These are phyloP conservation scores for Spinus pinus DNA, from an alignment of 2,797 vertebrate genomes.

Conservation along the genomic window DNA sequence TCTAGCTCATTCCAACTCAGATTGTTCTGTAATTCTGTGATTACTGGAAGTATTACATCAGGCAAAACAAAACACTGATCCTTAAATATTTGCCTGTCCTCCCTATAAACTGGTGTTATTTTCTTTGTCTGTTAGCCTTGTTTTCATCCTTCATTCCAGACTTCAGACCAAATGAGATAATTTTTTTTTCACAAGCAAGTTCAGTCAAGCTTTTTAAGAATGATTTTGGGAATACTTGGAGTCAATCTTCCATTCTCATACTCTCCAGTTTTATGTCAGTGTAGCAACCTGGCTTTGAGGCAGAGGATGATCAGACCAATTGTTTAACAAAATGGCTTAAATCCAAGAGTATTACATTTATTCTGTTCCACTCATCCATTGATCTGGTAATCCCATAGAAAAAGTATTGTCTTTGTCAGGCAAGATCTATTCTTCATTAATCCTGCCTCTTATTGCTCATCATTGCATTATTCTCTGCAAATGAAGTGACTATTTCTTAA, in stretches of 20 bases:
- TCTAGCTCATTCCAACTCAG: not conserved
- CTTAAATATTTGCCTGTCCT: not conserved
- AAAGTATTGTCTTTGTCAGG: conserved; percentile 1
- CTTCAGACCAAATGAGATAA: not conserved
- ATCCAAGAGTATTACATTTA: not conserved
- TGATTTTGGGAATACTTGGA: not conserved
- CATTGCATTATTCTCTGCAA: not conserved
- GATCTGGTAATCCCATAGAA: not conserved
- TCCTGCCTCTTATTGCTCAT: not conserved
- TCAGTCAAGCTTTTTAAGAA: not conserved
- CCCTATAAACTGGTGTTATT: not conserved
- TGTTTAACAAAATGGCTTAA: not conserved
- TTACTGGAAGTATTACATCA: not conserved
- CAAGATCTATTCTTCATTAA: not conserved
- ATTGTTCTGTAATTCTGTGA: not conserved
- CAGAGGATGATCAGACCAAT: not conserved
- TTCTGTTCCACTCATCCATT: not conserved
- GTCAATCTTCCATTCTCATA: not conserved
- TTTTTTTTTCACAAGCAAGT: not conserved
- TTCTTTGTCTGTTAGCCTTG: not conserved
- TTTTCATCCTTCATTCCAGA: not conserved
- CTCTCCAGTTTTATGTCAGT: not conserved
- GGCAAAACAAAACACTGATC: not conserved
- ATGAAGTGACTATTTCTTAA: not conserved
- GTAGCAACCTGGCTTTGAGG: not conserved